Evolutionary conservation across 2,888 invertebrate species (phyloP).

Genomic region (Cantharis rustica): DNA sequence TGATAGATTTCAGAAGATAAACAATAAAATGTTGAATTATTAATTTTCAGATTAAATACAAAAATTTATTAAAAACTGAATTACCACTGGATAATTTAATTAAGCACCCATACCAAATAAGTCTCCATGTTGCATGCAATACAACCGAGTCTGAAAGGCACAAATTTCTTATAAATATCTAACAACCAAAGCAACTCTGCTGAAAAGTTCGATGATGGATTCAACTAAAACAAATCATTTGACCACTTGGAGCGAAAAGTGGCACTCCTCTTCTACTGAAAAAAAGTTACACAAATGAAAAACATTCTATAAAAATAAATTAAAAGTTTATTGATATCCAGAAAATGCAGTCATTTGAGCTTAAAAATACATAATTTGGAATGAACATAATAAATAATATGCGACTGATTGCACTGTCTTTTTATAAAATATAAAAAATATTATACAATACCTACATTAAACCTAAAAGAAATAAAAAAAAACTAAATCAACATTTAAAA

Average conservation of each 20-base stretch:
- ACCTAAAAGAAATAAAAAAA: conserved; percentile 16
- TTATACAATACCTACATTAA: conserved; percentile 16
- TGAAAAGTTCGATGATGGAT: too few species aligned
- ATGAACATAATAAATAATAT: conserved; percentile 40
- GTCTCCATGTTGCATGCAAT: too few species aligned
- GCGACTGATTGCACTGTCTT: conserved; percentile 31
- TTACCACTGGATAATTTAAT: too few species aligned
- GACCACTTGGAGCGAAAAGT: too few species aligned
- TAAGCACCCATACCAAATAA: too few species aligned
- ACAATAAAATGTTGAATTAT: neutral
- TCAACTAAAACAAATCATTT: too few species aligned
- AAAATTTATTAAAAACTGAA: too few species aligned
- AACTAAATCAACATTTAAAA: conserved; percentile 14
- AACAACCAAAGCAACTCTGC: too few species aligned
- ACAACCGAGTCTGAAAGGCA: too few species aligned
- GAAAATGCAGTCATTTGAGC: conserved; percentile 46
- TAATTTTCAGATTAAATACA: too few species aligned
- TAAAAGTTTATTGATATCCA: conserved; percentile 31
- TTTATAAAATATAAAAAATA: conserved; percentile 24
- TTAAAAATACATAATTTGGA: conserved; percentile 42
- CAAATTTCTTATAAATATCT: too few species aligned
- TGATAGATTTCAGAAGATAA: neutral
- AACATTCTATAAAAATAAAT: conserved; percentile 26
- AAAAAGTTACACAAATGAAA: neutral
- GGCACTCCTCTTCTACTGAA: neutral